Conservation (phyloP, 37 sponge, comb jelly and placozoan genomes). For the Ianthella basta region DNA sequence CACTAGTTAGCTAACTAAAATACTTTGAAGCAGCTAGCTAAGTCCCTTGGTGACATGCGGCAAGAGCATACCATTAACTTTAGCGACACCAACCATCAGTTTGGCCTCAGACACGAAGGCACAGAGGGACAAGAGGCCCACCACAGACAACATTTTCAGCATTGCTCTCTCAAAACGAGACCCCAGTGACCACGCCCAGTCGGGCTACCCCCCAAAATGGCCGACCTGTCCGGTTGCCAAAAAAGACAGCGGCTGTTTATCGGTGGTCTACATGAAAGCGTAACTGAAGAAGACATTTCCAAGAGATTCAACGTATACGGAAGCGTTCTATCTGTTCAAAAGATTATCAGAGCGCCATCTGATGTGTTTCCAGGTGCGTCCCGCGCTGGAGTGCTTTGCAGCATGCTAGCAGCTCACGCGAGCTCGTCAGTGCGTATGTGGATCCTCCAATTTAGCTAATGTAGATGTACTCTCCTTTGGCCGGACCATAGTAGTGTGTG, state of each 20-base stretch:
- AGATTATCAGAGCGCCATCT: slow-evolving; percentile 1
- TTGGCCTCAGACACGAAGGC: background rate
- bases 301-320: slow-evolving; percentile 31
- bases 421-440: too few relatives aligned
- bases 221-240: background rate
- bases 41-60: too few relatives aligned
- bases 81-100: slow-evolving; percentile 45
- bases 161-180: too few relatives aligned
- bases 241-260: slow-evolving; percentile 27
- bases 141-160: background rate
- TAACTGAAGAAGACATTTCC: slow-evolving; percentile 33
- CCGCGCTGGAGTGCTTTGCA: too few relatives aligned
- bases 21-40: too few relatives aligned
- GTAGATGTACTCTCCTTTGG: too few relatives aligned
- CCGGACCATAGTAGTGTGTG: too few relatives aligned
- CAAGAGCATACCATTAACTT: slow-evolving; percentile 39
- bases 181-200: too few relatives aligned
- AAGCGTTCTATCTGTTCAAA: slow-evolving; percentile 30
- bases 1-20: too few relatives aligned
- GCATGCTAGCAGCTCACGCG: too few relatives aligned
- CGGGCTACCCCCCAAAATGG: background rate
- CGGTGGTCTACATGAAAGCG: slow-evolving; percentile 24
- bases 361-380: background rate
- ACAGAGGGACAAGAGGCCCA: background rate
- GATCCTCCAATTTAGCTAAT: too few relatives aligned